These are phyloP conservation scores for Percopsis omiscomaycus DNA, from an alignment of 2,797 vertebrate genomes.

Conservation along the genomic window DNA sequence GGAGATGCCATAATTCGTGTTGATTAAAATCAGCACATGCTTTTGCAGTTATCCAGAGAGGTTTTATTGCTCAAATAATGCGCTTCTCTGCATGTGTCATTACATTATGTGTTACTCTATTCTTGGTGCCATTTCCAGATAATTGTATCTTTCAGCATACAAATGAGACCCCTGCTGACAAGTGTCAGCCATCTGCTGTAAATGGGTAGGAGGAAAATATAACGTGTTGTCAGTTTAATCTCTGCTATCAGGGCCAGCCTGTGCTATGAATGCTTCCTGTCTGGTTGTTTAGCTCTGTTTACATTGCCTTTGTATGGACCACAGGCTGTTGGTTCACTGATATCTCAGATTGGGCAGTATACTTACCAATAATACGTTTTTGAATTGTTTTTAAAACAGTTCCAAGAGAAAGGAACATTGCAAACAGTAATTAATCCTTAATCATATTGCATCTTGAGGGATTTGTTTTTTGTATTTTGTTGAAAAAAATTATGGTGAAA, in stretches of 20 bases:
- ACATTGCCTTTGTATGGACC: slow-evolving; percentile 18
- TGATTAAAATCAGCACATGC: slow-evolving; percentile 37
- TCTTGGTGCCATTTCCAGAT: slow-evolving; percentile 33
- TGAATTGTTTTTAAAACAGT: slow-evolving; percentile 26
- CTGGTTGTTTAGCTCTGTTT: slow-evolving; percentile 19
- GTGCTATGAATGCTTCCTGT: slow-evolving; percentile 31
- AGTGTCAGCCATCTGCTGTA: slow-evolving; percentile 51
- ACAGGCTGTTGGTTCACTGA: background rate
- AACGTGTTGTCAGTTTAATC: slow-evolving; percentile 45
- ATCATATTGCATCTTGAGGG: slow-evolving; percentile 29
- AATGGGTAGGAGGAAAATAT: slow-evolving; percentile 25
- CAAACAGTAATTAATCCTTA: slow-evolving; percentile 52
- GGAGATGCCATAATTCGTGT: slow-evolving; percentile 21
- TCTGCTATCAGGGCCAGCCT: slow-evolving; percentile 23
- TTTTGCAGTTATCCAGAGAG: slow-evolving; percentile 14
- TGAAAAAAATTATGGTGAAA: background rate
- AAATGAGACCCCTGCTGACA: slow-evolving; percentile 58
- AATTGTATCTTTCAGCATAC: slow-evolving; percentile 47
- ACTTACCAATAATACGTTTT: no score
- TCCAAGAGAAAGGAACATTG: slow-evolving; percentile 15
- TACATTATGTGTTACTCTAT: slow-evolving; percentile 10
- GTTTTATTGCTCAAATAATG: slow-evolving; percentile 29
- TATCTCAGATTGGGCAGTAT: background rate
- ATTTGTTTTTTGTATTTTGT: background rate
- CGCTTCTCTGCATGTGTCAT: slow-evolving; percentile 15